Evolutionary conservation across 1,140 invertebrate species (phyloP).

Genomic region (Hylaeus anthracinus): DNA sequence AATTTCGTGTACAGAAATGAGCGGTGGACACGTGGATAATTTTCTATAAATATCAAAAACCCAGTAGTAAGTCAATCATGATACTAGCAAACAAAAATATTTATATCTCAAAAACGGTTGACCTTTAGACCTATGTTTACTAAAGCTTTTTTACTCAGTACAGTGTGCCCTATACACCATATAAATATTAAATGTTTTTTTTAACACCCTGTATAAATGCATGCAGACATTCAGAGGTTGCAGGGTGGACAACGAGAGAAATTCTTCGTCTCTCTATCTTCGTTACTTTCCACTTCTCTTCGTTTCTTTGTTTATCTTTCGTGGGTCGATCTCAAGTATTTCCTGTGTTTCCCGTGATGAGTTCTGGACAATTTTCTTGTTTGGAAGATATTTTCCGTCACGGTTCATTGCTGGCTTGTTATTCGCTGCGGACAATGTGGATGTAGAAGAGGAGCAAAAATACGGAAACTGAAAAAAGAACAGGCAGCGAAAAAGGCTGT

Average conservation of each 20-base stretch:
- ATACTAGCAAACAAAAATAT: no score
- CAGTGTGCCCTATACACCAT: no score
- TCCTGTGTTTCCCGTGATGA: conserved; percentile 51
- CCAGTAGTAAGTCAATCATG: no score
- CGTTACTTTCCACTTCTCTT: neutral
- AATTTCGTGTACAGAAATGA: no score
- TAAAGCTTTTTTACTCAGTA: no score
- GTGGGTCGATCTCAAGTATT: conserved; percentile 28
- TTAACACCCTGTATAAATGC: neutral
- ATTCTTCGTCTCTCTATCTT: conserved; percentile 7
- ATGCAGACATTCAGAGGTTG: conserved; percentile 36
- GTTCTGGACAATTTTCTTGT: conserved; percentile 74
- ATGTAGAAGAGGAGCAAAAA: conserved; percentile 32
- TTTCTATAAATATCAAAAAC: no score
- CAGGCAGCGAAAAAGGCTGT: neutral
- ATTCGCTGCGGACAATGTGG: conserved; percentile 59
- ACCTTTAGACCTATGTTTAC: no score
- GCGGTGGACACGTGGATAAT: no score
- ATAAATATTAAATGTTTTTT: no score
- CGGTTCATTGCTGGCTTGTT: conserved; percentile 74
- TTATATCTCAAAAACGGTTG: no score
- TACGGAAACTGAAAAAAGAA: conserved; percentile 20
- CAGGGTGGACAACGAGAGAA: conserved; percentile 68
- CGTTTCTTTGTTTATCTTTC: conserved; percentile 30
- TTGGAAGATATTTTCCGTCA: conserved; percentile 70